phyloP scores from a whole-genome alignment of 2,888 invertebrate species.

The Nysson spinosus region DNA sequence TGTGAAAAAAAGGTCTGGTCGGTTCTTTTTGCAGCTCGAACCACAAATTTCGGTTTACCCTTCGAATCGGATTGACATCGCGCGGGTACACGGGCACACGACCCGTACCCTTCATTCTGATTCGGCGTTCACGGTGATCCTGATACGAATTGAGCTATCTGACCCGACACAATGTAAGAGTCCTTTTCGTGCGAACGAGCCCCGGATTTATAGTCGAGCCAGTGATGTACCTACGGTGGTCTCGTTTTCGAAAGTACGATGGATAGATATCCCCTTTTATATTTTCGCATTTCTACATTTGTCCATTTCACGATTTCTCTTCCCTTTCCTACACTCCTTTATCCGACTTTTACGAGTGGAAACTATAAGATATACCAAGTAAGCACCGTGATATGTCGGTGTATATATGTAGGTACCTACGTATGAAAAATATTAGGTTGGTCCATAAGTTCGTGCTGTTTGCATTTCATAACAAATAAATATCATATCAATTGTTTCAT shows the following conservation, averaged over 20 bases:
- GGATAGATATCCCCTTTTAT: constrained; percentile 27
- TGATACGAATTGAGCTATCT: constrained; percentile 54
- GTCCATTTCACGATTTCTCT: constrained; percentile 7
- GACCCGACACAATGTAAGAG: constrained; percentile 54
- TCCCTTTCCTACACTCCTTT: not conserved
- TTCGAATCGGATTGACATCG: constrained; percentile 28
- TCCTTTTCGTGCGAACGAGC: constrained; percentile 42
- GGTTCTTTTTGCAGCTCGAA: constrained; percentile 6
- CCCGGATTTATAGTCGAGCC: constrained; percentile 49
- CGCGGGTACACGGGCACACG: not conserved
- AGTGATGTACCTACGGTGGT: constrained; percentile 20
- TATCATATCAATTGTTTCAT: too few species aligned
- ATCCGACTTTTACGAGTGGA: constrained; percentile 17
- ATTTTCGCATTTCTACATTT: constrained; percentile 17
- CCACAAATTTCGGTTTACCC: constrained; percentile 32
- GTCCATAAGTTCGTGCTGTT: too few species aligned
- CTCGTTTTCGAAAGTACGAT: constrained; percentile 24
- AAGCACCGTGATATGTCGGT: not conserved
- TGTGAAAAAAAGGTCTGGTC: not conserved
- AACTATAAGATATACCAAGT: not conserved
- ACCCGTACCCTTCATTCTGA: constrained; percentile 8
- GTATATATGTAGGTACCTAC: not conserved
- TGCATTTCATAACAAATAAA: too few species aligned
- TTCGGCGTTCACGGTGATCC: constrained; percentile 36
- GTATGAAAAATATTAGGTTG: too few species aligned